Evolutionary conservation across 2,888 invertebrate species (phyloP).

Genomic region (Dusona sp.): DNA sequence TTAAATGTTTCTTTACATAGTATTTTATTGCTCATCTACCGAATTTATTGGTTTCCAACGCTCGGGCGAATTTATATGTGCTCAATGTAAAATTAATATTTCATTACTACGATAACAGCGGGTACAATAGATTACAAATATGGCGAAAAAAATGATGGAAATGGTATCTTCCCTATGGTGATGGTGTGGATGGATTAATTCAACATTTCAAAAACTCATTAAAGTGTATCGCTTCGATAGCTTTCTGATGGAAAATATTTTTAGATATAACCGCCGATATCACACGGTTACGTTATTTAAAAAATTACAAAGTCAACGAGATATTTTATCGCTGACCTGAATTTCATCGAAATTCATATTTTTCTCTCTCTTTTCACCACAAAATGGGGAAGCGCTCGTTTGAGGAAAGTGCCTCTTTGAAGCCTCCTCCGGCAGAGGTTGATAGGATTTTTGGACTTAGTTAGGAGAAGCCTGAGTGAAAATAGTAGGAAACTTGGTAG

Average conservation of each 20-base stretch:
- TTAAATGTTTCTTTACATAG: not conserved
- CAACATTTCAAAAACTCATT: slow-evolving; percentile 9
- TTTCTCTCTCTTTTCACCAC: not conserved
- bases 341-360: slow-evolving; percentile 23
- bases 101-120: not conserved
- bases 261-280: not conserved
- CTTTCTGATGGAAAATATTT: slow-evolving; percentile 23
- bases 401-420: slow-evolving; percentile 34
- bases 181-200: no score
- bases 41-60: not conserved
- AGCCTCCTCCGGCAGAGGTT: slow-evolving; percentile 6
- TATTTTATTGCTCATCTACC: not conserved
- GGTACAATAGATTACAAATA: not conserved
- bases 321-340: slow-evolving; percentile 23
- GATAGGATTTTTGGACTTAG: slow-evolving; percentile 46
- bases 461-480: not conserved
- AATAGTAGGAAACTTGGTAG: not conserved
- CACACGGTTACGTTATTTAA: not conserved
- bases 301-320: slow-evolving; percentile 32
- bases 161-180: not conserved
- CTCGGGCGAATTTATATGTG: not conserved
- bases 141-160: not conserved
- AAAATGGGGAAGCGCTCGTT: slow-evolving; percentile 3
- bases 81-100: slow-evolving; percentile 19
- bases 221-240: not conserved